Percentiles rank a stretch among this genome's conserved stretches.
These are phyloP conservation scores for Octomys mimax DNA, from an alignment of 2,797 vertebrate genomes.

Conservation along the genomic window DNA sequence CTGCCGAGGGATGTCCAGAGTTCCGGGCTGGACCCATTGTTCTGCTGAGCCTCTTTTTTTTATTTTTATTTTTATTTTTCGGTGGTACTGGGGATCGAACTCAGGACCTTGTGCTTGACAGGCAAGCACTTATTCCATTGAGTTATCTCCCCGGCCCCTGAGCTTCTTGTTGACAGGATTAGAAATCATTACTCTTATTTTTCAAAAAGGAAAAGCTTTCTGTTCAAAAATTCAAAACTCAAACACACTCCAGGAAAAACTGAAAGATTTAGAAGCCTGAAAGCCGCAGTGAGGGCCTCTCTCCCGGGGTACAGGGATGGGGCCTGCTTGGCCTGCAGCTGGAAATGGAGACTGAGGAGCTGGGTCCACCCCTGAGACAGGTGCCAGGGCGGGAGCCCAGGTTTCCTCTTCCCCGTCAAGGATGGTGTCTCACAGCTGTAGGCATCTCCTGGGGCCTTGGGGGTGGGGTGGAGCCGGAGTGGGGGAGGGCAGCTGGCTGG, in stretches of 20 bases:
- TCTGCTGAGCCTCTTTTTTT: not conserved
- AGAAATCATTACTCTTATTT: not conserved
- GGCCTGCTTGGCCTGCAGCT: accelerated
- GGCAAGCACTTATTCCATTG: too few species aligned
- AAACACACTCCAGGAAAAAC: not conserved
- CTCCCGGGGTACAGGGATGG: not conserved
- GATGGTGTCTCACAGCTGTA: not conserved
- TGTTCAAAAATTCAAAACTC: not conserved
- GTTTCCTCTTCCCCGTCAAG: not conserved
- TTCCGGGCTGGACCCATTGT: not conserved
- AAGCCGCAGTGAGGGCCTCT: not conserved
- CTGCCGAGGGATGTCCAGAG: not conserved
- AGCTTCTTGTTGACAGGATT: not conserved
- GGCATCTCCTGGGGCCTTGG: not conserved
- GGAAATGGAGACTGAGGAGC: not conserved
- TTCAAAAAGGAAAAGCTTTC: not conserved
- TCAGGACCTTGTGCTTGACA: too few species aligned
- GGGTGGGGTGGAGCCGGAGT: too few species aligned
- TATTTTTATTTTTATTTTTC: too few species aligned
- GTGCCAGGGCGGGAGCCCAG: not conserved
- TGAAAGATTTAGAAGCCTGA: not conserved
- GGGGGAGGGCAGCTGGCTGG: conserved; percentile 10
- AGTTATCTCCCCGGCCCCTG: too few species aligned
- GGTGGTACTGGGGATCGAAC: too few species aligned
- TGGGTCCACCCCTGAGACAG: not conserved